A percentile compares a stretch with the other conserved stretches of the same genome.
Conservation (phyloP, 2,888 invertebrate species). For the Hyppa rectilinea region DNA sequence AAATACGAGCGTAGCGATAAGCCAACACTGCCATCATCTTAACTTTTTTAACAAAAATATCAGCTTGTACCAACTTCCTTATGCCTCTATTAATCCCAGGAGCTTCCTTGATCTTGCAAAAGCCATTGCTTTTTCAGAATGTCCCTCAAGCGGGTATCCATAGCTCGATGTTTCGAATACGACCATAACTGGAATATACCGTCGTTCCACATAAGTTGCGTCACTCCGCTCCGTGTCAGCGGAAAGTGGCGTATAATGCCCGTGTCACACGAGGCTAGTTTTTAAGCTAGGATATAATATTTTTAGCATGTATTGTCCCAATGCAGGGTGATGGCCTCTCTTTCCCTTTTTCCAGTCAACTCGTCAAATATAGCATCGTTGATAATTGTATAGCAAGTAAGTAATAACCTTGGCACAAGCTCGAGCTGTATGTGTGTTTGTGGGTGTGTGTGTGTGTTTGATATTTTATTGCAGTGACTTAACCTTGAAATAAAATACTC, state of each 20-base stretch:
- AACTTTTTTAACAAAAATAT: conserved; percentile 35
- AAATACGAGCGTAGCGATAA: conserved; percentile 41
- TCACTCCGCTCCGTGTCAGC: conserved; percentile 38
- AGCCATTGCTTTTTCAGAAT: conserved; percentile 56
- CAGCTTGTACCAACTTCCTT: conserved; percentile 38
- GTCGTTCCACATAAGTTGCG: conserved; percentile 40
- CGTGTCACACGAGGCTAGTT: background rate
- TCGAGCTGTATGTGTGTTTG: too few relatives aligned
- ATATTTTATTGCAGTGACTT: too few relatives aligned
- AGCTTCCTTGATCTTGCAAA: conserved; percentile 46
- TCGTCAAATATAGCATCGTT: too few relatives aligned
- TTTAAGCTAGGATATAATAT: too few relatives aligned
- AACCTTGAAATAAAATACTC: too few relatives aligned
- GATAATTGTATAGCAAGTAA: too few relatives aligned
- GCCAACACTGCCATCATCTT: conserved; percentile 25
- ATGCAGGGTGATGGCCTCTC: too few relatives aligned
- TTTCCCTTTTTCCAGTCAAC: too few relatives aligned
- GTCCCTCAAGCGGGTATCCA: conserved; percentile 49
- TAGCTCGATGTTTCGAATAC: conserved; percentile 49
- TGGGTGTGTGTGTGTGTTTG: too few relatives aligned
- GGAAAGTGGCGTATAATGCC: conserved; percentile 36
- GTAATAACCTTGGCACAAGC: background rate
- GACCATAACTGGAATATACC: conserved; percentile 39
- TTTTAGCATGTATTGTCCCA: too few relatives aligned
- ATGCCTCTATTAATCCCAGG: conserved; percentile 54